Conservation (phyloP, 2,888 invertebrate genomes). For the Limnephilus lunatus region DNA sequence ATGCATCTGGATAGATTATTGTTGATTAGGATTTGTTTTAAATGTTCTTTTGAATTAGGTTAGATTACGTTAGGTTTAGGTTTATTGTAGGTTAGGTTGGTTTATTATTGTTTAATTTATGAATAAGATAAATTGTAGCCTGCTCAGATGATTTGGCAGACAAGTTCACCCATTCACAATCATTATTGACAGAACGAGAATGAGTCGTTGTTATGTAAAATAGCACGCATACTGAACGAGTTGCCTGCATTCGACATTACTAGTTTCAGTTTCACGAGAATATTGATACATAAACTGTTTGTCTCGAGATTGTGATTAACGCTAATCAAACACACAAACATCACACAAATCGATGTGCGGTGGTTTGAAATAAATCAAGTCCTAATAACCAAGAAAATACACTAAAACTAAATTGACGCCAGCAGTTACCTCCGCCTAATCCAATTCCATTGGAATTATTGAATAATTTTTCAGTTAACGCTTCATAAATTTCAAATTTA, state of each 20-base stretch:
- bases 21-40: no score
- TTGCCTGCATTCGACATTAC: background rate
- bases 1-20: no score
- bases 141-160: no score
- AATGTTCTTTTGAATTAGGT: no score
- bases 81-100: no score
- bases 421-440: background rate
- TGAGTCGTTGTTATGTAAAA: background rate
- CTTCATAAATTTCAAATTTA: conserved; percentile 47
- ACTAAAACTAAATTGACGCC: background rate
- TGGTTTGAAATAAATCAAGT: background rate
- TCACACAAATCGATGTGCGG: background rate
- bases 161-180: background rate
- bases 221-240: background rate
- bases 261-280: background rate
- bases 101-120: no score
- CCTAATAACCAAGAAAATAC: background rate
- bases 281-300: no score
- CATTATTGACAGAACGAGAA: background rate
- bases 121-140: no score
- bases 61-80: no score
- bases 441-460: background rate
- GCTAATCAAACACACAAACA: no score
- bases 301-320: no score
- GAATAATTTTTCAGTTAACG: conserved; percentile 40